Evolutionary conservation across 2,113 vertebrate species (phyloP).

Genomic region (Zootoca vivipara): DNA sequence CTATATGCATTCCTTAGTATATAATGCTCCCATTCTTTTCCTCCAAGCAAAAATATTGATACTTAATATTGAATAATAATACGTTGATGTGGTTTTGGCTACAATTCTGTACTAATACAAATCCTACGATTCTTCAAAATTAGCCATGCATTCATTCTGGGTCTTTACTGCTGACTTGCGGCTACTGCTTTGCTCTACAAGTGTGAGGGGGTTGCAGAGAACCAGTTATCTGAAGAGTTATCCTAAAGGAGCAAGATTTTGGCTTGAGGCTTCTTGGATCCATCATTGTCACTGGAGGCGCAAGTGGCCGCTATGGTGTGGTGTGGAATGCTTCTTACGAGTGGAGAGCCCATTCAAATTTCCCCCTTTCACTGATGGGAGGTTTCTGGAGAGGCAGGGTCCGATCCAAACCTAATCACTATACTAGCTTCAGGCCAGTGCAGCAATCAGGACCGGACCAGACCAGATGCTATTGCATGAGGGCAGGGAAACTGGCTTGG

Average conservation of each 20-base stretch:
- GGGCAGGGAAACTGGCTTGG: too few species aligned
- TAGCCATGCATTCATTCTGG: background rate
- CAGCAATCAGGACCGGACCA: too few species aligned
- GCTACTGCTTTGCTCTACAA: background rate
- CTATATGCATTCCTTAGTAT: conserved; percentile 43
- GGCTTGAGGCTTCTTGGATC: too few species aligned
- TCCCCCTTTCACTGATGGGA: too few species aligned
- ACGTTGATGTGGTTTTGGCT: background rate
- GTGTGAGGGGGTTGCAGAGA: background rate
- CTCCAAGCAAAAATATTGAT: background rate
- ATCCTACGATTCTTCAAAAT: background rate
- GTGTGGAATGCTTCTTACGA: too few species aligned
- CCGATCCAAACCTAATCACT: too few species aligned
- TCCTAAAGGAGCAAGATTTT: background rate
- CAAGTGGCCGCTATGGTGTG: too few species aligned
- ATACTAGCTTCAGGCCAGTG: too few species aligned
- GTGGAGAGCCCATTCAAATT: too few species aligned
- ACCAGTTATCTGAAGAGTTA: background rate
- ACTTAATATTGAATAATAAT: background rate
- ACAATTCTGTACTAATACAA: background rate
- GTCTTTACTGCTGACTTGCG: background rate
- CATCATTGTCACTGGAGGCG: too few species aligned
- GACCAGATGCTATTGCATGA: too few species aligned
- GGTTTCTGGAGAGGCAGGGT: too few species aligned
- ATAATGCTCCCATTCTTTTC: conserved; percentile 28